Evolutionary conservation across 2,797 vertebrate species (phyloP), one percentile per base, ranked within the genome.

Genomic region (Micromesistius poutassou): DNA sequence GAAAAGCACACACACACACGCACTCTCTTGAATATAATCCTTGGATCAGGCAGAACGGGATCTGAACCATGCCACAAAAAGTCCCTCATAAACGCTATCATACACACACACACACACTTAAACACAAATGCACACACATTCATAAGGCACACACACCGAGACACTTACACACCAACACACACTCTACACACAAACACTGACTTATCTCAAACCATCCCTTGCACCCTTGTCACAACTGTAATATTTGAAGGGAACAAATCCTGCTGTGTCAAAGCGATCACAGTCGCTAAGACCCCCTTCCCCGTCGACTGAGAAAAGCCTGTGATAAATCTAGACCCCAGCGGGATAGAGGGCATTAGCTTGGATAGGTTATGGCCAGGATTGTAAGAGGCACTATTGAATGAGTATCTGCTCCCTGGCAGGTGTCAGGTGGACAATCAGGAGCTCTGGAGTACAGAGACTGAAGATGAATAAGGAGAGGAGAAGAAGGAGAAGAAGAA

Each of bases 151-250:
- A 25, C 55, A n/a, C 71, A 22, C 71, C 2, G 14, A 31, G 30
- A 33, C 71, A 19, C 31, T 62, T 42, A 55, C 73, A 50, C 72
- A 42, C 72, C 40, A 35, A 42, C 72, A 42, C 72, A 42, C 72
- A 73, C 72, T 9, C 42, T 55, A 30, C 66, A 46, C 68, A 71
- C 36, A 46, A 7, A 76, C 4, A 50, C 46, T 19, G 25, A 31
- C 71, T 76, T 42, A 71, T 76, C 74, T 78, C 50, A 38, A 72
- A 5, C 62, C 30, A 30, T 68, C 38, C 72, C 50, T 55, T 36
- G 50, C 16, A 36, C 38, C 28, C 75, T 76, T 70, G 75, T 76
- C 75, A 76, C 8, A 6, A 30, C 2, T 13, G 35, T 71, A 30
- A 71, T 42, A 76, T 71, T 76, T 70, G 36, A 46, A 9, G 35